phyloP scores from a whole-genome alignment of 1,140 invertebrate genomes.

The Vollenhovia emeryi region DNA sequence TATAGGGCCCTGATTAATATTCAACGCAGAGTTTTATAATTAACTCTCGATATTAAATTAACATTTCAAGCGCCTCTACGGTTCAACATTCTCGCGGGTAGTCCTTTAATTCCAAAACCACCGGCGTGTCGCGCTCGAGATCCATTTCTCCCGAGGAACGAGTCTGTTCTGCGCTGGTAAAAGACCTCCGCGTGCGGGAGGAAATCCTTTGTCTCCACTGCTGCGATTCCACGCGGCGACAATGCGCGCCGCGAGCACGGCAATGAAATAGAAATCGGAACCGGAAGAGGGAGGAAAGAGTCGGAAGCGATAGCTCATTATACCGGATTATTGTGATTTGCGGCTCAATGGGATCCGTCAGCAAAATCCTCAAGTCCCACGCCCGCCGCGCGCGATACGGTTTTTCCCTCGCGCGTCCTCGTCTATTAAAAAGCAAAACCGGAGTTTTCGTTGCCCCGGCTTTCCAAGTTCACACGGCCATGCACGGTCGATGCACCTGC shows the following conservation, averaged over 20 bases:
- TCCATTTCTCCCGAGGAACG: neutral
- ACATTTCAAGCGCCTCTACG: neutral
- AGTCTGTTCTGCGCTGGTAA: neutral
- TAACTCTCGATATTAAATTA: conserved; percentile 14
- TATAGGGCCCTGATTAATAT: neutral
- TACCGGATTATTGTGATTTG: conserved; percentile 55
- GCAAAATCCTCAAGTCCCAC: conserved; percentile 15
- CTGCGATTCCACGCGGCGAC: conserved; percentile 31
- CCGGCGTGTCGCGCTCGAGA: no score
- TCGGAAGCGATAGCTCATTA: conserved; percentile 72
- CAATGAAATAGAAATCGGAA: conserved; percentile 79
- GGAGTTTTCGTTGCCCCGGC: conserved; percentile 11
- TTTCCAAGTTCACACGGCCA: conserved; percentile 44
- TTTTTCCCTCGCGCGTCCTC: neutral
- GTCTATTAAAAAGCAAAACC: conserved; percentile 16
- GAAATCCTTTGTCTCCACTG: neutral
- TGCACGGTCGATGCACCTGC: conserved; percentile 59
- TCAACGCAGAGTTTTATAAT: neutral
- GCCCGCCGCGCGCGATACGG: neutral
- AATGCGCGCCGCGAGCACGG: conserved; percentile 59
- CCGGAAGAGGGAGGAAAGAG: conserved; percentile 73
- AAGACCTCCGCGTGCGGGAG: conserved; percentile 42
- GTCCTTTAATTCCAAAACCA: neutral
- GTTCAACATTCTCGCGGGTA: neutral
- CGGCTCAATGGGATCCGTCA: neutral